These are phyloP conservation scores for Rhyacophila brunnea DNA, from an alignment of 1,140 invertebrate species.

Conservation along the genomic window DNA sequence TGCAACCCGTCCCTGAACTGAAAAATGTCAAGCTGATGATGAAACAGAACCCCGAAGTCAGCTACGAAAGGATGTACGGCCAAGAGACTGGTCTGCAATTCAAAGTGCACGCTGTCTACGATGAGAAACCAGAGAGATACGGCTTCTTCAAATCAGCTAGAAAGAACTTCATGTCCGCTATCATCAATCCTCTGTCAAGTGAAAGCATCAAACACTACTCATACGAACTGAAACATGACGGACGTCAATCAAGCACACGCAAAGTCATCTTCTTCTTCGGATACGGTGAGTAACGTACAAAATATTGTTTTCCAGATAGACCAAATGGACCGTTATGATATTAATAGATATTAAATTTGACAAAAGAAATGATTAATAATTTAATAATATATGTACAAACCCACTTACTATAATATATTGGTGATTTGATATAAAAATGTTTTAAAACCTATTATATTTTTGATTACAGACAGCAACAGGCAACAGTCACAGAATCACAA, in stretches of 20 bases:
- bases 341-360: constrained; percentile 1
- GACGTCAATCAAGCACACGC: constrained; percentile 34
- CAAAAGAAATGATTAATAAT: constrained; percentile 15
- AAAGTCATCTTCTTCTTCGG: constrained; percentile 29
- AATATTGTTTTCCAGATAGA: too few species aligned
- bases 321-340: too few species aligned
- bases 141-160: constrained; percentile 45
- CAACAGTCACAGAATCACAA: too few species aligned
- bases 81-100: constrained; percentile 49
- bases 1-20: constrained; percentile 45
- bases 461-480: not conserved
- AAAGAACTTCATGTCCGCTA: not conserved
- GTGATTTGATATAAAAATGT: too few species aligned
- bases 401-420: too few species aligned
- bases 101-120: constrained; percentile 52
- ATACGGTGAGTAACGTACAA: too few species aligned
- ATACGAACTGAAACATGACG: constrained; percentile 32
- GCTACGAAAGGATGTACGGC: constrained; percentile 43
- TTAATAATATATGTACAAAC: too few species aligned
- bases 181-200: constrained; percentile 20
- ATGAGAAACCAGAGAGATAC: constrained; percentile 43
- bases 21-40: constrained; percentile 44
- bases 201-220: constrained; percentile 33
- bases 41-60: constrained; percentile 38
- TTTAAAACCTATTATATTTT: not conserved